These are phyloP conservation scores for Cosmopolites sordidus DNA, from an alignment of 2,888 invertebrate species.

Conservation along the genomic window DNA sequence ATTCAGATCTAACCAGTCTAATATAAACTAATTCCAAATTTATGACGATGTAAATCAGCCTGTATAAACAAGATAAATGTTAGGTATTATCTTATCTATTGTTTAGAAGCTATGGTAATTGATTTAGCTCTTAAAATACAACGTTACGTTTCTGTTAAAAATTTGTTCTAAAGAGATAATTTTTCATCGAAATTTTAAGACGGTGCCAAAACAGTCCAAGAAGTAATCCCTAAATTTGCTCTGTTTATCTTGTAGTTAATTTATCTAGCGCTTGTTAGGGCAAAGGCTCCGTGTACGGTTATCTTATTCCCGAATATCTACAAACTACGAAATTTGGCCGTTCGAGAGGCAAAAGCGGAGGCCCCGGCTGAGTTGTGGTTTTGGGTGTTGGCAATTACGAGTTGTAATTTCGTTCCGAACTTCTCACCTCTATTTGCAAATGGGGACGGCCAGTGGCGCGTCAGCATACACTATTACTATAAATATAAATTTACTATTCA, in stretches of 20 bases:
- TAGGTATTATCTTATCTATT: too few species aligned
- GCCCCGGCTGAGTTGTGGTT: slow-evolving; percentile 15
- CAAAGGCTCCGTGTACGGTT: slow-evolving; percentile 8
- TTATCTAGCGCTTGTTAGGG: neutral
- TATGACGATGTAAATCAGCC: too few species aligned
- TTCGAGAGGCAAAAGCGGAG: neutral
- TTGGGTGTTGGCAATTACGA: slow-evolving; percentile 25
- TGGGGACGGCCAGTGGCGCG: slow-evolving; percentile 11
- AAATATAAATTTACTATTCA: too few species aligned
- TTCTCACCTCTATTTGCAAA: slow-evolving; percentile 24
- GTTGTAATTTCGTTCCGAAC: slow-evolving; percentile 23
- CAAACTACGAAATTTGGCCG: slow-evolving; percentile 20
- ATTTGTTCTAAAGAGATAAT: too few species aligned
- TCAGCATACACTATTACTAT: neutral
- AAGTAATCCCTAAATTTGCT: neutral
- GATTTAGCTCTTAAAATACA: too few species aligned
- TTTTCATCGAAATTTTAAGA: too few species aligned
- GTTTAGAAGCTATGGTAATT: too few species aligned
- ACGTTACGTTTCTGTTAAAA: too few species aligned
- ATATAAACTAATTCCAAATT: too few species aligned
- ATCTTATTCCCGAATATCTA: slow-evolving; percentile 19
- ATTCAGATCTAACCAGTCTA: too few species aligned
- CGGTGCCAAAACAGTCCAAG: neutral
- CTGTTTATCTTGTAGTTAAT: neutral
- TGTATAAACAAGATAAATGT: too few species aligned